A percentile compares a stretch with the other conserved stretches of the same genome.
phyloP scores from a whole-genome alignment of 2,888 invertebrate genomes.

The Phyto melanocephala region DNA sequence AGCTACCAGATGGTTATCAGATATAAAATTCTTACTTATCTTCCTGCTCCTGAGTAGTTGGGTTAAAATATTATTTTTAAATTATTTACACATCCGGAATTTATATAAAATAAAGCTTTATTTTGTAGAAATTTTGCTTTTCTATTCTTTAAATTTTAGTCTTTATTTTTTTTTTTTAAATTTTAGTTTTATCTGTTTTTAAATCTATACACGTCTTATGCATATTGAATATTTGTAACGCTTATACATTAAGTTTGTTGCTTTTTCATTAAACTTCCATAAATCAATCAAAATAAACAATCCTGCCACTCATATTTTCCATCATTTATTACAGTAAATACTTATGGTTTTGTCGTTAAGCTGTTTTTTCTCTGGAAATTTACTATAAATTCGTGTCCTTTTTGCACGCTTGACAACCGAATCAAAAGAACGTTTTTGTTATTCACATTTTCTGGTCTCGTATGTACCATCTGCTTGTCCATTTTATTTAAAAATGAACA shows the following conservation, averaged over 20 bases:
- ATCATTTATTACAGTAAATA: constrained; percentile 38
- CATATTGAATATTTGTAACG: neutral
- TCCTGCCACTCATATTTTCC: constrained; percentile 24
- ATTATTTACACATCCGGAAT: no score
- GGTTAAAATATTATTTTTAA: no score
- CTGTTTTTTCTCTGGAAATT: no score
- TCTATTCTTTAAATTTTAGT: no score
- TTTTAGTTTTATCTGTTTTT: neutral
- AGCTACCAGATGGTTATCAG: no score
- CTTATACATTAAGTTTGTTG: constrained; percentile 6
- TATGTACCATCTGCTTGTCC: constrained; percentile 43
- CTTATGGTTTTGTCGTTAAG: no score
- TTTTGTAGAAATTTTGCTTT: no score
- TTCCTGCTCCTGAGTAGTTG: no score
- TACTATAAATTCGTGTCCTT: neutral
- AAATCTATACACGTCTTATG: neutral
- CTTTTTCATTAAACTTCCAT: constrained; percentile 48
- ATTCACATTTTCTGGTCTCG: neutral
- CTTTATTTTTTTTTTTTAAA: no score
- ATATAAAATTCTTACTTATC: no score
- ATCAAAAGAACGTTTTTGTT: neutral
- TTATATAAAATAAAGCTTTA: no score
- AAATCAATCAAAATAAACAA: constrained; percentile 58
- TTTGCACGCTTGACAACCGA: constrained; percentile 23
- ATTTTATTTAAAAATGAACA: constrained; percentile 54